A percentile compares a stretch with the other conserved stretches of the same genome.
These are phyloP conservation scores for Arion vulgaris DNA, from an alignment of 1,140 invertebrate species.

Conservation along the genomic window DNA sequence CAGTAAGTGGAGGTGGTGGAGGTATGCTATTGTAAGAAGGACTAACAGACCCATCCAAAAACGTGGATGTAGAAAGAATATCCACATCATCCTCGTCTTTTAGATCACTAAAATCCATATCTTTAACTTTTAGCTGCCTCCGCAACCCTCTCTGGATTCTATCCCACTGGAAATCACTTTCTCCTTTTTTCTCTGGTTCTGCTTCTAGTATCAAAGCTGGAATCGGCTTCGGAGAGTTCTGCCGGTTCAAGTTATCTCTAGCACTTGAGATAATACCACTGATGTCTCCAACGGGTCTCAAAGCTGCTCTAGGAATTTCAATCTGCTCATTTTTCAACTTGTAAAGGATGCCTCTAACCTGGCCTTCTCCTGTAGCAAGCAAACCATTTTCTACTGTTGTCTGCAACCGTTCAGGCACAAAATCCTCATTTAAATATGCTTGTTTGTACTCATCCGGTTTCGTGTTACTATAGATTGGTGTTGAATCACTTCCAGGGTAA, in stretches of 20 bases:
- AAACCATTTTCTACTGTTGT: conserved; percentile 28
- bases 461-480: conserved; percentile 73
- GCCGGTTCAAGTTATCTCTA: conserved; percentile 83
- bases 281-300: conserved; percentile 80
- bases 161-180: conserved; percentile 96
- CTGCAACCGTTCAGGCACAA: conserved; percentile 73
- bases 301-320: conserved; percentile 48
- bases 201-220: conserved; percentile 73
- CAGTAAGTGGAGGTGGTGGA: conserved; percentile 1
- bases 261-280: conserved; percentile 92
- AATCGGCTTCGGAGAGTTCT: conserved; percentile 51
- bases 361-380: background rate
- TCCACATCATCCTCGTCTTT: conserved; percentile 76
- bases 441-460: conserved; percentile 78
- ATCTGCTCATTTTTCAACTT: conserved; percentile 41
- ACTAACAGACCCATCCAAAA: too few relatives aligned
- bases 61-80: conserved; percentile 58
- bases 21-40: conserved; percentile 61
- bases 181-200: conserved; percentile 85
- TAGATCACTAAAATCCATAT: conserved; percentile 96
- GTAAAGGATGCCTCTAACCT: conserved; percentile 35
- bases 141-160: conserved; percentile 86
- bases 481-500: conserved; percentile 22
- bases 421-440: conserved; percentile 74
- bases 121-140: conserved; percentile 90